Conservation (phyloP, 2,113 vertebrate species). For the Porphyrio hochstetteri region DNA sequence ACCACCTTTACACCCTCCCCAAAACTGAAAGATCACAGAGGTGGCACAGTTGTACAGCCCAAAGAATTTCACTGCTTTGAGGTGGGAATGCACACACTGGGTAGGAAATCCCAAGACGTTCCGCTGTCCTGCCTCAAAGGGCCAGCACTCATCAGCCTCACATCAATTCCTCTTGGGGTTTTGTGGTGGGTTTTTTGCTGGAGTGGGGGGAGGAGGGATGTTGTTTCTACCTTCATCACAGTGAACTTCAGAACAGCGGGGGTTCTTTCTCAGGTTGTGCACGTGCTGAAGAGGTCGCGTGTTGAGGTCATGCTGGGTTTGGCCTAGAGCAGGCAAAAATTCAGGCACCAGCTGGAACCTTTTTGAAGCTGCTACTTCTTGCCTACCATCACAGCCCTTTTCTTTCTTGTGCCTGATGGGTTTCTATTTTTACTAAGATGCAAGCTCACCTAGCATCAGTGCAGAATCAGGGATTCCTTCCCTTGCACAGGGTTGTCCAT, state of each 20-base stretch:
- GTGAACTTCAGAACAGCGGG: background rate
- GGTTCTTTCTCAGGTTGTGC: background rate
- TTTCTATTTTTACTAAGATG: background rate
- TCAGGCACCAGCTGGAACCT: background rate
- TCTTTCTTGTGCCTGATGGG: background rate
- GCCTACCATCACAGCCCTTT: background rate
- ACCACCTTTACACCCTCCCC: background rate
- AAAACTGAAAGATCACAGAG: conserved; percentile 24
- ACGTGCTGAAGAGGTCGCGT: fast-evolving
- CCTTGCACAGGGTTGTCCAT: background rate
- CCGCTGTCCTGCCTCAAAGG: background rate
- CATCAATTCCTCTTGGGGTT: background rate
- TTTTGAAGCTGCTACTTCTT: background rate
- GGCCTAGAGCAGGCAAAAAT: background rate
- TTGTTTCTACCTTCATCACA: background rate
- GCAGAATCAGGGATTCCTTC: background rate
- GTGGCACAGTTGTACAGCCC: conserved; percentile 41
- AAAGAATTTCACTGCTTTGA: conserved; percentile 4
- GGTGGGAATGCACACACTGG: background rate
- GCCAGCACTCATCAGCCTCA: background rate
- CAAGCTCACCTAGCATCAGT: background rate
- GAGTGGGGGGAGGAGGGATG: background rate
- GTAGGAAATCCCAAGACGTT: conserved; percentile 46
- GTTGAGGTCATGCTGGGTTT: fast-evolving
- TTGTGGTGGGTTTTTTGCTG: background rate